These are phyloP conservation scores for Tangara arthus DNA, from an alignment of 2,797 vertebrate species.

Conservation along the genomic window DNA sequence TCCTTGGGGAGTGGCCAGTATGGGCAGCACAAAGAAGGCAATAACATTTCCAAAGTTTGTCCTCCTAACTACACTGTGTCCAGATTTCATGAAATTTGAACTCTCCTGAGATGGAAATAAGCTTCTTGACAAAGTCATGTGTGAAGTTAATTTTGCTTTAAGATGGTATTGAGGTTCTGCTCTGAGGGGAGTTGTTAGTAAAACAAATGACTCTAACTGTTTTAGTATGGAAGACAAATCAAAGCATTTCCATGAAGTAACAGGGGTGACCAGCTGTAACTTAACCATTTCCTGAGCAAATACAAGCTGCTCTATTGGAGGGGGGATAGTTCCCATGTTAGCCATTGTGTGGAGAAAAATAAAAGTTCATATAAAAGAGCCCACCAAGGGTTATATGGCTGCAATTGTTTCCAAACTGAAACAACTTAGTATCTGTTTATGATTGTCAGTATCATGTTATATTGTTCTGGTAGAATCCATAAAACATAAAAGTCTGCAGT, in stretches of 20 bases:
- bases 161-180: conserved; percentile 40
- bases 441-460: conserved; percentile 71
- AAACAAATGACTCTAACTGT: conserved; percentile 67
- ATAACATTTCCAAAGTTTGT: not conserved
- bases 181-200: conserved; percentile 64
- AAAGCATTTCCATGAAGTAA: conserved; percentile 67
- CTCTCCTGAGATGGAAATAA: conserved; percentile 18
- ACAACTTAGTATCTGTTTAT: conserved; percentile 74
- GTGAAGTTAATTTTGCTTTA: conserved; percentile 64
- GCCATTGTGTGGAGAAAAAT: conserved; percentile 66
- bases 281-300: conserved; percentile 74
- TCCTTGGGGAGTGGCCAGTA: not conserved
- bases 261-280: conserved; percentile 49
- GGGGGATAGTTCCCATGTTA: conserved; percentile 61
- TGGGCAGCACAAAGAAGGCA: not conserved
- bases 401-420: conserved; percentile 72
- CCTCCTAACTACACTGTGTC: not conserved
- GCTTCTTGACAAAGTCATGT: conserved; percentile 63
- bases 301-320: conserved; percentile 52
- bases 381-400: conserved; percentile 73
- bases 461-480: conserved; percentile 75
- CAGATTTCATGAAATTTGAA: conserved; percentile 21
- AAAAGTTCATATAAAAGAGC: conserved; percentile 75
- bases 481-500: conserved; percentile 64
- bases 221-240: conserved; percentile 72